Conservation (phyloP, 2,797 vertebrate species). For the Menidia menidia region DNA sequence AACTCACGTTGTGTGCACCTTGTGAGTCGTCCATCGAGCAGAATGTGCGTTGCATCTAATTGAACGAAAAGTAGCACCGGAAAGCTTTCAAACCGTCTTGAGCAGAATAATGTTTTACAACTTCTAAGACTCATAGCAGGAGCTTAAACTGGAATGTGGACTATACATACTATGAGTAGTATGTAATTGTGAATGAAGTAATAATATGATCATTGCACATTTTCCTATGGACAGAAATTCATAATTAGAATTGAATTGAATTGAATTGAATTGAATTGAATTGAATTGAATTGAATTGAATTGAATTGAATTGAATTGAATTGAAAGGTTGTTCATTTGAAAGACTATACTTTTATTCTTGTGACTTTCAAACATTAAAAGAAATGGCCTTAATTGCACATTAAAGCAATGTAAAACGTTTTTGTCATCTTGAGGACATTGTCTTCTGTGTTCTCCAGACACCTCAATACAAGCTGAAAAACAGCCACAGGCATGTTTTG, state of each 20-base stretch:
- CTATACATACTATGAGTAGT: not conserved
- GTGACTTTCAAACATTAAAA: not conserved
- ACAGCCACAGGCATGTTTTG: not conserved
- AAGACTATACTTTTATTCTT: not conserved
- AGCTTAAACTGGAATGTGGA: not conserved
- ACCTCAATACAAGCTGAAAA: not conserved
- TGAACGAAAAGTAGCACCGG: conserved; percentile 9
- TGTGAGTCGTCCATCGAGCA: conserved; percentile 43
- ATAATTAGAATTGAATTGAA: too few species aligned
- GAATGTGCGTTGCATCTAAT: conserved; percentile 30
- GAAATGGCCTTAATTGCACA: not conserved
- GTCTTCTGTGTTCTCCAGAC: not conserved
- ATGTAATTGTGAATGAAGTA: not conserved
- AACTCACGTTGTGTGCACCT: conserved; percentile 43
- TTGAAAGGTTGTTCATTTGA: not conserved
- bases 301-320: too few species aligned
- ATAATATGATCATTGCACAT: not conserved
- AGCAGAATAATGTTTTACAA: conserved; percentile 25
- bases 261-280: too few species aligned
- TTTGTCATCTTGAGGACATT: not conserved
- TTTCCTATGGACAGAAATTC: conserved; percentile 3
- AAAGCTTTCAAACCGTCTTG: conserved; percentile 16
- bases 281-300: too few species aligned
- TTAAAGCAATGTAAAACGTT: not conserved
- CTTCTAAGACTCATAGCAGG: conserved; percentile 5